Conservation (phyloP, 2,888 invertebrate species). For the Eumerus sabulonum region DNA sequence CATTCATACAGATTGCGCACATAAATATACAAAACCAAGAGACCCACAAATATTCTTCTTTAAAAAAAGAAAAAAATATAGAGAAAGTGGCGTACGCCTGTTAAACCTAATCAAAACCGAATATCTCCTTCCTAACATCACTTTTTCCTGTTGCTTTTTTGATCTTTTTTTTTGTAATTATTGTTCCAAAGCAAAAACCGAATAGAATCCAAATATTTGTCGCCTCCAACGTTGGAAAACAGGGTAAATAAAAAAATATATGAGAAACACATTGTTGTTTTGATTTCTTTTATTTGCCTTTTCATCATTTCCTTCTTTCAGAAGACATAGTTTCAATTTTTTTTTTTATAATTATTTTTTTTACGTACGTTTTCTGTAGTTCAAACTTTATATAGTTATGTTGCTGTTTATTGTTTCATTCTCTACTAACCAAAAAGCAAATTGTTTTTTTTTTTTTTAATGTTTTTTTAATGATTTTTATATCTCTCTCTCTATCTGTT, state of each 20-base stretch:
- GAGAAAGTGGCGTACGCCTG: too few relatives aligned
- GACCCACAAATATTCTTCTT: too few relatives aligned
- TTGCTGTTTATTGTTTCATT: conserved; percentile 50
- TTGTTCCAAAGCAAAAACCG: too few relatives aligned
- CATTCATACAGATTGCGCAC: too few relatives aligned
- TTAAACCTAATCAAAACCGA: too few relatives aligned
- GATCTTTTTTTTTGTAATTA: too few relatives aligned
- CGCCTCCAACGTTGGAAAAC: conserved; percentile 65
- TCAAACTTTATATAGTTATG: conserved; percentile 27
- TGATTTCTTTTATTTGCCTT: conserved; percentile 67
- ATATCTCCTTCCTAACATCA: not conserved
- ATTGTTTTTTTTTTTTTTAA: conserved; percentile 35
- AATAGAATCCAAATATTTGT: conserved; percentile 33
- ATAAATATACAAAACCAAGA: too few relatives aligned
- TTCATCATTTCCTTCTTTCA: conserved; percentile 65
- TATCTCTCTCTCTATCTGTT: conserved; percentile 37
- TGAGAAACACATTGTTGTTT: conserved; percentile 74
- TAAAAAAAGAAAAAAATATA: too few relatives aligned
- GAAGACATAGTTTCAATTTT: conserved; percentile 66
- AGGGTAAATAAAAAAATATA: conserved; percentile 71
- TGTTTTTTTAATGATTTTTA: too few relatives aligned
- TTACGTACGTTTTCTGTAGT: conserved; percentile 27
- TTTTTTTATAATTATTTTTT: conserved; percentile 46
- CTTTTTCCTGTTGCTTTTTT: too few relatives aligned
- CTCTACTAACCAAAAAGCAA: conserved; percentile 63